Conservation (phyloP, 1,140 invertebrate species). For the Drosophila prosaltans region DNA sequence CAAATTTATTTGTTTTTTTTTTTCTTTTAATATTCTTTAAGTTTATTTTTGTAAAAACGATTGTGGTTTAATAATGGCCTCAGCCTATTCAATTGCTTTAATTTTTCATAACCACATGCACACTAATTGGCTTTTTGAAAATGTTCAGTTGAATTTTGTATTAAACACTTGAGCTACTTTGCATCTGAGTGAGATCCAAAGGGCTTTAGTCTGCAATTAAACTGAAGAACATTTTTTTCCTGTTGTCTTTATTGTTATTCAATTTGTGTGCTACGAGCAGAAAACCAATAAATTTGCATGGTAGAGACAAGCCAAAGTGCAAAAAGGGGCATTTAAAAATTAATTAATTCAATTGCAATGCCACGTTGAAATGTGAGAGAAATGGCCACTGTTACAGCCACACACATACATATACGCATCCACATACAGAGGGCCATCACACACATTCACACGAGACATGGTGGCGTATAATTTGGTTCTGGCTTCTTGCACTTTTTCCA, state of each 20-base stretch:
- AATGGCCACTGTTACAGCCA: neutral
- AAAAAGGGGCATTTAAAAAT: conserved; percentile 66
- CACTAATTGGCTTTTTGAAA: neutral
- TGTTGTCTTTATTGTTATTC: conserved; percentile 50
- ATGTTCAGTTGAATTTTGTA: conserved; percentile 18
- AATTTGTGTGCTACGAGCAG: conserved; percentile 46
- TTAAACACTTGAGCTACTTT: conserved; percentile 25
- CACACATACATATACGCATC: neutral
- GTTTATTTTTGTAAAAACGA: neutral
- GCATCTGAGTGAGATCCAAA: neutral
- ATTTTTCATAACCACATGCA: neutral
- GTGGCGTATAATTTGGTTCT: conserved; percentile 55
- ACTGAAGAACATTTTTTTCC: conserved; percentile 39
- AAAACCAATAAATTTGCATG: conserved; percentile 71
- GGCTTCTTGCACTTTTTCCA: conserved; percentile 42
- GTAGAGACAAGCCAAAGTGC: conserved; percentile 44
- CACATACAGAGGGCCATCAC: neutral
- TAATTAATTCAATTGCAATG: conserved; percentile 74
- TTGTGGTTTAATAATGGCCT: neutral
- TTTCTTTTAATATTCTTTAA: neutral
- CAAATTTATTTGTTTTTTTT: neutral
- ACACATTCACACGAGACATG: neutral
- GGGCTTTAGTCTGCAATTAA: neutral
- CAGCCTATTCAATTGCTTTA: neutral
- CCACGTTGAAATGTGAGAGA: conserved; percentile 41